Evolutionary conservation across 2,888 invertebrate species (phyloP), one percentile per base, ranked within the genome.

Genomic region (Sphaerophoria rueppellii): DNA sequence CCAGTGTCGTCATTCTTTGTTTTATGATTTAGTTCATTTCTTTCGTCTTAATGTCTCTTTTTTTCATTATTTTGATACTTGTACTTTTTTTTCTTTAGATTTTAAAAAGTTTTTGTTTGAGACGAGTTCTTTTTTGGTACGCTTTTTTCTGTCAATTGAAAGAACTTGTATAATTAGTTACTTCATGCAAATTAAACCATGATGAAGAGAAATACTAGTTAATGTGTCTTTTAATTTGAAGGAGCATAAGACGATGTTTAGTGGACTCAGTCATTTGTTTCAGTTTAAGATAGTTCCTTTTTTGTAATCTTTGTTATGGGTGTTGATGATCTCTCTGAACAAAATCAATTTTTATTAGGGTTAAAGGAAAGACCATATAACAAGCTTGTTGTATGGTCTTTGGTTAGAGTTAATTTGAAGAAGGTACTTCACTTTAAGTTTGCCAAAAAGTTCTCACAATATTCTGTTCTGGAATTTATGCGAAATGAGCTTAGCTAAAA

Each of bases 131-230:
- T 43, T 43, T 5, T 43, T 43, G 9, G 4, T 6, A 6, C 37
- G 37, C 46, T 37, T 34, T 4, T n/a, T 46, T 43, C n/a, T 12
- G 70, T 40, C 54, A 35, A 74, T 55, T 61, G 43, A 40, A 63
- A 50, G 63, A 60, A 37, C 60, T 81, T 58, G 75, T 81, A 48
- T 48, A 81, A 81, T 81, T 75, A 81, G 63, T 50, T 70, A 40
- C 40, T 60, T 60, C 71, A 81, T 81, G 75, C 71, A 81, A 76
- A 81, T 81, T 71, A 71, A 81, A 75, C 43, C 48, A 35, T 76
- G 52, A 76, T 55, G 71, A 75, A 52, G 80, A 81, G 58, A 52
- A 71, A 76, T 71, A 65, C 75, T 76, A 65, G 46, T 75, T 40
- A 71, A 76, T 81, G 63, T 54, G 34, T 65, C 50, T 63, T 61